Base-by-base conservation (phyloP, 2,113 vertebrate genomes). In the Pomatorhinus ruficollis region DNA sequence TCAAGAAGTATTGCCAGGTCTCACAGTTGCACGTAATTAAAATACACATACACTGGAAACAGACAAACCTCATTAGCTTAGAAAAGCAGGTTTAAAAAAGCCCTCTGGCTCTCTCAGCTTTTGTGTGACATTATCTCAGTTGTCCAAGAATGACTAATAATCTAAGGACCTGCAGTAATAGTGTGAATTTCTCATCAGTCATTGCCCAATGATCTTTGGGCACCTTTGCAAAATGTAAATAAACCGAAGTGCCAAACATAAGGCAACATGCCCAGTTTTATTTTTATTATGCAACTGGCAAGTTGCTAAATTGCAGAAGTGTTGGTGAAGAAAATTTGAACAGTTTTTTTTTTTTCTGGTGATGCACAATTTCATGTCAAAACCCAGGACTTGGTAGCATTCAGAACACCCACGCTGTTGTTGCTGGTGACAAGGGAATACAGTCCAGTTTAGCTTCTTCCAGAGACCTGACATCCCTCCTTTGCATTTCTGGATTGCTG, bases 141-240 rank as follows among this genome's bases (percentile, higher is more conserved):
- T 94, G 95, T 95, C 83, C 53, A 86, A 96, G 86, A 92, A 95
- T n/a, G 33, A 86, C 95, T 92, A 95, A 87, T 72, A 93, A 90
- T 56, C 24, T 70, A 70, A 89, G 60, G 95, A 88, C 81, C 82
- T 92, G 42, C 83, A 94, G 35, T 61, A 90, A 91, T 56, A 37
- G 50, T 47, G 82, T 93, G 84, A 96, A 95, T 95, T 96, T 93
- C 91, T 97, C 87, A 90, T 74, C 71, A 89, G 13, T 78, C 66
- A 50, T 68, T 87, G 47, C 64, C 25, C 10, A 10, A 81, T 63
- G 87, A 49, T 74, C 54, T 96, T 88, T 94, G 65, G 71, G 64
- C 44, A 83, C 80, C 77, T 95, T 54, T 59, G 45, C 65, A 87
- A 93, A 92, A 88, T 63, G 52, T 74, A 84, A 95, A 92, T 89